Conservation (phyloP, 92 coral and sea anemone species). For the Meandrina meandrites region DNA sequence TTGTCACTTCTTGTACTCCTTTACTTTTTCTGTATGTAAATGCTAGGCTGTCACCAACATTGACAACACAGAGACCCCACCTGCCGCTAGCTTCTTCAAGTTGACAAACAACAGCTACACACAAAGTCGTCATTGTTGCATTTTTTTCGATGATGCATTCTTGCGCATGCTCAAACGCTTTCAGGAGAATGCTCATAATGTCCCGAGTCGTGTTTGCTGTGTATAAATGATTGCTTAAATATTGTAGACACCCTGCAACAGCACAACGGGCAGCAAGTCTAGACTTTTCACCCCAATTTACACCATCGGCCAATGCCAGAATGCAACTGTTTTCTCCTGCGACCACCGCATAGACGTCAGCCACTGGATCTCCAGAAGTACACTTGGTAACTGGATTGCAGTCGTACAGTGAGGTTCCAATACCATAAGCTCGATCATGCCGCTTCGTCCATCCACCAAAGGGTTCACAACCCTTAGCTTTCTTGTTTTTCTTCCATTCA, state of each 20-base stretch:
- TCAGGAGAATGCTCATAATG: conserved; percentile 63
- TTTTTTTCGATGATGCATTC: conserved; percentile 68
- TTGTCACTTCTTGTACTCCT: conserved; percentile 88
- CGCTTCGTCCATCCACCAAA: conserved; percentile 76
- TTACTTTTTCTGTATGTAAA: conserved; percentile 71
- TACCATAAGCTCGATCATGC: conserved; percentile 83
- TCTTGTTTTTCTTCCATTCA: conserved; percentile 39
- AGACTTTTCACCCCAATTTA: conserved; percentile 97
- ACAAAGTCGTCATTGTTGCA: conserved; percentile 94
- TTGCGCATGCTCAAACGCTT: conserved; percentile 86
- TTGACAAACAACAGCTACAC: conserved; percentile 89
- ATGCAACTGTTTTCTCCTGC: conserved; percentile 91
- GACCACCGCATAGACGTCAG: conserved; percentile 91
- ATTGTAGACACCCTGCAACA: conserved; percentile 86
- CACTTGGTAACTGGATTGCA: conserved; percentile 69
- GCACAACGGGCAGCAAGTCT: conserved; percentile 98
- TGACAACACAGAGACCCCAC: conserved; percentile 92
- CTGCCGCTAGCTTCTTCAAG: conserved; percentile 72
- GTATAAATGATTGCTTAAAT: conserved; percentile 69
- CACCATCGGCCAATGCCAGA: conserved; percentile 95
- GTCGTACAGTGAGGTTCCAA: conserved; percentile 88
- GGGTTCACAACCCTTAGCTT: conserved; percentile 50
- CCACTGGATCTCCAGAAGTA: conserved; percentile 90
- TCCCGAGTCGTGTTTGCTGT: conserved; percentile 80
- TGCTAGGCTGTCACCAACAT: conserved; percentile 95